Evolutionary conservation across 2,888 invertebrate genomes (phyloP), one percentile per base, ranked within the genome.

Genomic region (Ceraclea dissimilis): DNA sequence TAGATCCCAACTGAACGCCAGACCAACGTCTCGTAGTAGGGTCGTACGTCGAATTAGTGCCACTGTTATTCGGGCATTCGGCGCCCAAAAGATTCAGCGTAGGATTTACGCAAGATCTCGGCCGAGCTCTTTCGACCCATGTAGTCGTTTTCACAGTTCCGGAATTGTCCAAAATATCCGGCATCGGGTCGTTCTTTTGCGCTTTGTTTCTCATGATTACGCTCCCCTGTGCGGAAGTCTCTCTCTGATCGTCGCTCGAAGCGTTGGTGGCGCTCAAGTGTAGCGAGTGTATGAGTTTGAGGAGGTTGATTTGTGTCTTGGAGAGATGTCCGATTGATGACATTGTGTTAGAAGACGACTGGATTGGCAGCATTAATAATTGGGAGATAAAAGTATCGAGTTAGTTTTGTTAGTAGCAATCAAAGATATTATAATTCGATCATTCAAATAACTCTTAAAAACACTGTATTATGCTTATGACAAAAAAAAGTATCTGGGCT

Each of bases 91-190:
- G 65, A 54, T 62, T 68, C 60, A 70, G 67, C 44, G 70, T 71
- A 54, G 79, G 79, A 65, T 85, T 83, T n/a, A 86, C 79, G 66
- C 86, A 88, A 1, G 87, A 87, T 52, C 85, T 77, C 2, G 88
- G 87, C 61, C 88, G 75, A 64, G 78, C 76, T 68, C 80, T 82
- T 62, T 79, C 79, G 26, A 74, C 61, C 49, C 63, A 62, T 2
- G 70, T 68, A 5, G 76, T 75, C 4, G 61, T 60, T 67, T 75
- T 79, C 19, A 75, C 70, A 54, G 76, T 75, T 4, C 77, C 77
- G 2, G 82, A 80, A 61, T 80, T 79, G 63, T 79, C 79, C 26
- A 82, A 66, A 22, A 82, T 67, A 65, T 82, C 82, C 31, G 82
- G 80, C 79, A 77, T 2, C n/a, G 78, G 76, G 61, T 79, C 79